Conservation (phyloP, 2,797 vertebrate genomes). For the Danio choprae region DNA sequence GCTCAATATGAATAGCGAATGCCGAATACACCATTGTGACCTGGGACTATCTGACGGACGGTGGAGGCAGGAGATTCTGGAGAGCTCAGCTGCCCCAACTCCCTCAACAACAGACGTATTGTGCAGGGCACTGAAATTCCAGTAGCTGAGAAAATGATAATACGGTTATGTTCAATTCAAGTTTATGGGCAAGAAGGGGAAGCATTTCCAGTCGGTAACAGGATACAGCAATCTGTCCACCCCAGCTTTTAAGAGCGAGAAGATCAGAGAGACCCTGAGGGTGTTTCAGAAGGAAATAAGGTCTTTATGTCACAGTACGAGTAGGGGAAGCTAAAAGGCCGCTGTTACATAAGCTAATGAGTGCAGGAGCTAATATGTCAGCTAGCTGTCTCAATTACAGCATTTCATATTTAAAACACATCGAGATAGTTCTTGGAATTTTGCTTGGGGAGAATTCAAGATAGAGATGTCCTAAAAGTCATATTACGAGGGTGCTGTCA, state of each 20-base stretch:
- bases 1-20: conserved; percentile 36
- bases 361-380: conserved; percentile 29
- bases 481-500: conserved; percentile 40
- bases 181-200: conserved; percentile 37
- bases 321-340: conserved; percentile 21
- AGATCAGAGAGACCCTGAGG: conserved; percentile 35
- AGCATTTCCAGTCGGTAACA: conserved; percentile 52
- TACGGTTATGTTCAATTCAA: conserved; percentile 57
- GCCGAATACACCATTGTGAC: conserved; percentile 26
- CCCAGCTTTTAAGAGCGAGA: conserved; percentile 35
- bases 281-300: conserved; percentile 42
- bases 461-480: conserved; percentile 25
- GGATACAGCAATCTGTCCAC: conserved; percentile 44
- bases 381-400: conserved; percentile 24
- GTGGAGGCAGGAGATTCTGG: conserved; percentile 21
- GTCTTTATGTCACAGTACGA: conserved; percentile 20
- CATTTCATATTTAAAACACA: conserved; percentile 28
- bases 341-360: conserved; percentile 10
- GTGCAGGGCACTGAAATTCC: conserved; percentile 70
- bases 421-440: conserved; percentile 37
- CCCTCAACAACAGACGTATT: conserved; percentile 72
- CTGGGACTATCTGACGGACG: not conserved
- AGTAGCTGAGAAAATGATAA: conserved; percentile 73
- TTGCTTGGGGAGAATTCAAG: conserved; percentile 23
- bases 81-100: not conserved